Base-by-base conservation (phyloP, 2,888 invertebrate species). In the Campopleginae sp. region DNA sequence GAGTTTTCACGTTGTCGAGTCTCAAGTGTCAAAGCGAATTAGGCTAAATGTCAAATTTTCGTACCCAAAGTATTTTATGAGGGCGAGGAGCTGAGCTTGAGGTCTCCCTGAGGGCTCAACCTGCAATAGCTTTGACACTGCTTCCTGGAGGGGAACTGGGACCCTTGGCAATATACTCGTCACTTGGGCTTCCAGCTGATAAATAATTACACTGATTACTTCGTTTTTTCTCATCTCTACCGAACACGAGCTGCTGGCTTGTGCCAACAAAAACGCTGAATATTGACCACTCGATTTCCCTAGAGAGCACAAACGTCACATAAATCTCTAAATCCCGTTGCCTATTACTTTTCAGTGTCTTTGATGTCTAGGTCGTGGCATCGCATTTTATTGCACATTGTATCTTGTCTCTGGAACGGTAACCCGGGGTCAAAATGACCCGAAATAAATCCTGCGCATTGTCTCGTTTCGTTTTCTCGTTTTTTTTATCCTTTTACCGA, bases 31-130 rank as follows among this genome's bases (percentile, higher is more conserved):
- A 23, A 17, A 33, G 48, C 38, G 23, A 17, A 38, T 38, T 7
- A 23, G 38, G 42, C 14, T 33, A 72, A 72, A 38, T 38, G 14
- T 17, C 27, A 66, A 66, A 75, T 54, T 27, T 63, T 63, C 44
- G 71, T 84, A 98, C 98, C 97, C 96, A 95, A 98, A 98, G 94
- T 97, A 98, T 93, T 97, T 97, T 93, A 98, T 97, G 90, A 98
- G 95, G 54, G 98, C 97, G 88, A 99, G 95, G 80, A 98, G 95
- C 93, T 98, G 98, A 48, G 98, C 97, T 33, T 97, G 97, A 7
- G 99, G 99, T 88, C 99, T 95, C 87, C 97, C 96, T 87, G 97
- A 95, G 0, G 98, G 96, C 91, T 99, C 98, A 87, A 96, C 96
- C 90, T 96, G 96, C 80, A 98, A 95, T 90, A 99, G 95, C 86